Evolutionary conservation across 2,888 invertebrate genomes (phyloP), one percentile per base, ranked within the genome.

Genomic region (Idaea straminata): DNA sequence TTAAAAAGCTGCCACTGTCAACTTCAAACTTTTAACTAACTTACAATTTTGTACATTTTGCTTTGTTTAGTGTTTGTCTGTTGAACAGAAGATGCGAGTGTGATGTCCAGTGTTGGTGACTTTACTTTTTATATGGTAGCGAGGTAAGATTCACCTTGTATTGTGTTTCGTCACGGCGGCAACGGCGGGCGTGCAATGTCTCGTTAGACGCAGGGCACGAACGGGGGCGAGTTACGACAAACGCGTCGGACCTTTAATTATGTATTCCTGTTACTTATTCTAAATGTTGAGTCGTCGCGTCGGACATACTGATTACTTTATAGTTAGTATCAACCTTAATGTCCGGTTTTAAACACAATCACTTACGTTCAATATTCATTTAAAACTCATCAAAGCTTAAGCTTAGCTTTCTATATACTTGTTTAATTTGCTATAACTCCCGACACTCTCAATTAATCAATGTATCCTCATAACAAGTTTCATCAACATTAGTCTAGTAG

Each of bases 71-170:
- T 77, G 77, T 78, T 77, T 85, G 81, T 81, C 80, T 81, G 78
- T 77, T 74, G 84, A 74, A 83, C 81, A 82, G 84, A 87, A 80
- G 84, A 86, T 84, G 81, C 79, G 77, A 82, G 76, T 86, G 84
- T 88, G 88, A 86, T 90, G 85, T 81, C 71, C 73, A 75, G 71
- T 65, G 78, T 82, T 76, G 81, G 78, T 77, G 84, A 84, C 88
- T 86, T 81, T 87, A 87, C 85, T 88, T 92, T 92, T 87, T 92
- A 92, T 92, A 92, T 88, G 73, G 78, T 73, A 79, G 75, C 74
- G 75, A 73, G 74, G 80, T 79, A 83, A 87, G 91, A 92, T 90
- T 92, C 91, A 92, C 92, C 91, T 92, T 92, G 92, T 85, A 74
- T 72, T 74, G 64, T 34, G 77, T 92, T 90, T 91, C 91, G 86